Percentiles rank a stretch among this genome's conserved stretches.
Evolutionary conservation across 2,113 vertebrate species (phyloP).

Genomic region (Salvator merianae): DNA sequence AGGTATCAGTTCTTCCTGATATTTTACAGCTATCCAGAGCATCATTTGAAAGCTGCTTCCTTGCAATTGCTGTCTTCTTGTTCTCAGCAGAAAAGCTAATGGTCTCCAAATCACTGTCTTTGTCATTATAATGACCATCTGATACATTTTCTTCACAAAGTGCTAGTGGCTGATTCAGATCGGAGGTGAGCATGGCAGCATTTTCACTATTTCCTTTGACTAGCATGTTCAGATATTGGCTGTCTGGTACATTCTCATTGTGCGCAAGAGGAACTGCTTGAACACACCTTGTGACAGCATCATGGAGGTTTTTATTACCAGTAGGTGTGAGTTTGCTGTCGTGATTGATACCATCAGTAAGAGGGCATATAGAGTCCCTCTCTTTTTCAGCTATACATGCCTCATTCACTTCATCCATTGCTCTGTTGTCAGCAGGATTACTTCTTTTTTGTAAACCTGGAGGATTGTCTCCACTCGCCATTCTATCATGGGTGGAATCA

Average conservation of each 20-base stretch:
- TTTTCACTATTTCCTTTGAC: conserved; percentile 14
- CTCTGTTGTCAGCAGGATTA: conserved; percentile 14
- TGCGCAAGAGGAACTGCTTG: conserved; percentile 20
- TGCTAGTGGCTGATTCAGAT: not conserved
- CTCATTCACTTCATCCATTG: not conserved
- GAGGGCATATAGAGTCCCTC: conserved; percentile 32
- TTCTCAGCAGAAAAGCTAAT: conserved; percentile 29
- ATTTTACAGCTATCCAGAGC: conserved; percentile 41
- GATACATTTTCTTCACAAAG: not conserved
- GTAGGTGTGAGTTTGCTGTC: conserved; percentile 15
- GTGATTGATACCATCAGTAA: not conserved
- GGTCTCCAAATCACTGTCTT: conserved; percentile 26
- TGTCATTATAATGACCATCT: conserved; percentile 29
- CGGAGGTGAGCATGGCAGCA: not conserved
- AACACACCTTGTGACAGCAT: rapidly evolving
- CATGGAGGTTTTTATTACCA: conserved; percentile 28
- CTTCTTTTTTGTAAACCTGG: not conserved
- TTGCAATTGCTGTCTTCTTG: conserved; percentile 44
- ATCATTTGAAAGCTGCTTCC: conserved; percentile 55
- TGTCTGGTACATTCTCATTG: conserved; percentile 10
- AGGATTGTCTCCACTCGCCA: not conserved
- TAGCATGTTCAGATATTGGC: conserved; percentile 4
- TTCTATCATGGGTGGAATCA: not conserved
- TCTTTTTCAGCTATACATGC: not conserved
- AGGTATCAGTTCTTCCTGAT: conserved; percentile 32